A percentile compares a stretch with the other conserved stretches of the same genome.
These are phyloP conservation scores for Apamea monoglypha DNA, from an alignment of 2,888 invertebrate genomes.

Conservation along the genomic window DNA sequence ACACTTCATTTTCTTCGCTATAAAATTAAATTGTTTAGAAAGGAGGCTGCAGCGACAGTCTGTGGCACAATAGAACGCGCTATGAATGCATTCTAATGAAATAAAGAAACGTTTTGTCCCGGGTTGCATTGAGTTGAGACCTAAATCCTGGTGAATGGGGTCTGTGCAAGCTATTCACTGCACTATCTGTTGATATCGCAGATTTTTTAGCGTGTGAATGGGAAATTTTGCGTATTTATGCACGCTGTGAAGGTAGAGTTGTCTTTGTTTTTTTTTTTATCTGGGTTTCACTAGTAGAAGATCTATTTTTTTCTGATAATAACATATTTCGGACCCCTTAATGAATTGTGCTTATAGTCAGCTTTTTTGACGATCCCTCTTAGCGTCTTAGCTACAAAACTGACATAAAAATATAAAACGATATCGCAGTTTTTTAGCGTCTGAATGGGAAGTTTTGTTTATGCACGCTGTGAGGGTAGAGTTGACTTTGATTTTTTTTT, in stretches of 20 bases:
- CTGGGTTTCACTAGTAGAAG: background rate
- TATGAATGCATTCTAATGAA: constrained; percentile 83
- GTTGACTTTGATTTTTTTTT: constrained; percentile 3
- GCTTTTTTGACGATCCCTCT: background rate
- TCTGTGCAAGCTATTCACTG: constrained; percentile 68
- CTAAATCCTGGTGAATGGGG: constrained; percentile 75
- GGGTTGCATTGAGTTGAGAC: constrained; percentile 76
- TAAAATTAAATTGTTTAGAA: constrained; percentile 74
- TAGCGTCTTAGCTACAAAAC: background rate
- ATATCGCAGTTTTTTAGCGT: constrained; percentile 61
- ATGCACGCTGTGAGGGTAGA: background rate
- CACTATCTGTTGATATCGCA: constrained; percentile 69
- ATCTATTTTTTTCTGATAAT: background rate
- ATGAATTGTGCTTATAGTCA: background rate
- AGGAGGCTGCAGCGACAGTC: constrained; percentile 69
- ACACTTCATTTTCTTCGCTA: constrained; percentile 67
- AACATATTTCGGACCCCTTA: background rate
- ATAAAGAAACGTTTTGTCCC: constrained; percentile 85
- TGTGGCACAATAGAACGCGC: constrained; percentile 72
- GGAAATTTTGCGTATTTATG: constrained; percentile 33
- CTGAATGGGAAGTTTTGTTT: constrained; percentile 50
- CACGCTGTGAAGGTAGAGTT: background rate
- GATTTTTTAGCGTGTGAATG: constrained; percentile 61
- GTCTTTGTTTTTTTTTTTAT: constrained; percentile 1
- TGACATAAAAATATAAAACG: constrained; percentile 1